Evolutionary conservation across 2,113 vertebrate species (phyloP).

Genomic region (Platysteira castanea): DNA sequence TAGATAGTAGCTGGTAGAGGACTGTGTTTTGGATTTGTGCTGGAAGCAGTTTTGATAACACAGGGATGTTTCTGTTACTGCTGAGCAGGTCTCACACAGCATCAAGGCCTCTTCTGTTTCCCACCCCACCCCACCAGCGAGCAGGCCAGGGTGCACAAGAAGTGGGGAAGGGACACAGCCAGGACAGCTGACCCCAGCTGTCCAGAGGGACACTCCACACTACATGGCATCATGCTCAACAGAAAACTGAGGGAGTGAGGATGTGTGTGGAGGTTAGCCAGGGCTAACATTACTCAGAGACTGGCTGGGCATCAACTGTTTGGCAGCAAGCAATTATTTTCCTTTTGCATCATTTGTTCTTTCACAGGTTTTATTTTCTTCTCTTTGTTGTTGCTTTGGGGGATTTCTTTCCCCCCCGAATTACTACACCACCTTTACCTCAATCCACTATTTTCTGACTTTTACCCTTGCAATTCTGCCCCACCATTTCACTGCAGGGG

Average conservation of each 20-base stretch:
- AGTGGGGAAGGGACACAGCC: background rate
- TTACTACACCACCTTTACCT: background rate
- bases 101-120: background rate
- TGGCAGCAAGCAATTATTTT: background rate
- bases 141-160: background rate
- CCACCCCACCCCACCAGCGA: fast-evolving
- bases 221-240: background rate
- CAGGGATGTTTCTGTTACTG: background rate
- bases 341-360: background rate
- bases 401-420: fast-evolving
- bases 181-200: background rate
- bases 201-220: background rate
- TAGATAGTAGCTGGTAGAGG: background rate
- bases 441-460: background rate
- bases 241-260: background rate
- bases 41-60: background rate
- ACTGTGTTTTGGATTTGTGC: background rate
- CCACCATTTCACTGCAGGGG: background rate
- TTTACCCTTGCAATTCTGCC: background rate
- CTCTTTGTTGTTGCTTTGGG: background rate
- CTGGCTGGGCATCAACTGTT: background rate
- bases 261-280: background rate
- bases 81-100: background rate
- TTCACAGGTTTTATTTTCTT: background rate
- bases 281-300: background rate